phyloP scores from a whole-genome alignment of 1,140 invertebrate species.

The Triops cancriformis region DNA sequence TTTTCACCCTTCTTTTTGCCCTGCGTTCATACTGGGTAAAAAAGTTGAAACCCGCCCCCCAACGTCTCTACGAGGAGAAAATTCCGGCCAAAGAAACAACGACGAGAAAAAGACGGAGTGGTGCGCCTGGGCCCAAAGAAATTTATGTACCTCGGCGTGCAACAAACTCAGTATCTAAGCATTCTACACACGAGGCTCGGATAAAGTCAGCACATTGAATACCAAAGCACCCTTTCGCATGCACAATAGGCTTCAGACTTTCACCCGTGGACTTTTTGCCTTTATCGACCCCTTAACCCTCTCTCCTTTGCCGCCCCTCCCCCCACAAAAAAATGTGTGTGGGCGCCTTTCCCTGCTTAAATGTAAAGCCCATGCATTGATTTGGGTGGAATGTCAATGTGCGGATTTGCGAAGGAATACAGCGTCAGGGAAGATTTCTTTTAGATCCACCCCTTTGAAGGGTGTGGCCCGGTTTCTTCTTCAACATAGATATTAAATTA shows the following conservation, averaged over 20 bases:
- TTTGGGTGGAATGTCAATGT: not conserved
- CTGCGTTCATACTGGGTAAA: not conserved
- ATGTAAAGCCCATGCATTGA: not conserved
- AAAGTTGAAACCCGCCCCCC: not conserved
- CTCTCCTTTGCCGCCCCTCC: not conserved
- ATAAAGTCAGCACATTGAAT: slow-evolving; percentile 14
- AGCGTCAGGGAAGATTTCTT: not conserved
- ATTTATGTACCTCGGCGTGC: not conserved
- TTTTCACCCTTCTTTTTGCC: not conserved
- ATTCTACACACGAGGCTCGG: slow-evolving; percentile 4
- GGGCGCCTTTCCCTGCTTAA: not conserved
- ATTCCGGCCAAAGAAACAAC: not conserved
- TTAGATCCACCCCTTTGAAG: not conserved
- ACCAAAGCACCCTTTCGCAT: slow-evolving; percentile 9
- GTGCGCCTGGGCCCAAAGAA: not conserved
- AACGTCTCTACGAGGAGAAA: not conserved
- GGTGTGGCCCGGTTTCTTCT: not conserved
- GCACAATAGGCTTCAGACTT: slow-evolving; percentile 2
- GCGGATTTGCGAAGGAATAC: not conserved
- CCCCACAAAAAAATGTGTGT: not conserved
- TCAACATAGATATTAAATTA: not conserved
- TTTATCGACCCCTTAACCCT: not conserved
- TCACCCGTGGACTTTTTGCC: not conserved
- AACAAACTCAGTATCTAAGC: not conserved
- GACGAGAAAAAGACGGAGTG: not conserved